These are phyloP conservation scores for Lutraria lutraria DNA, from an alignment of 2,888 invertebrate genomes.

Conservation along the genomic window DNA sequence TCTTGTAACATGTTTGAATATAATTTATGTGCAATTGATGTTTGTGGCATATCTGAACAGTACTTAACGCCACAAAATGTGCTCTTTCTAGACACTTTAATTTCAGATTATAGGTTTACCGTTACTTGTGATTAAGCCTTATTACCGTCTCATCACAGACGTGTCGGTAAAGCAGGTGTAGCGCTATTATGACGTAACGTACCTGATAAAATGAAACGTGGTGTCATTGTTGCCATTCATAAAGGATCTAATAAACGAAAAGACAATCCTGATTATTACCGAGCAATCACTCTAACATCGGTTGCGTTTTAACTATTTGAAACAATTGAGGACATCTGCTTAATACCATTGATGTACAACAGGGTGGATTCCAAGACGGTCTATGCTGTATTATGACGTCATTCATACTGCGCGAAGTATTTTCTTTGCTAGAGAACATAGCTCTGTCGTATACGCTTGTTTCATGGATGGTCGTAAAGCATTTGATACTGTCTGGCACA, in stretches of 20 bases:
- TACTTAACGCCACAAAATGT: neutral
- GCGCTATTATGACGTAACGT: neutral
- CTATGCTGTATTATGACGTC: slow-evolving; percentile 49
- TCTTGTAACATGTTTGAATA: too few relatives aligned
- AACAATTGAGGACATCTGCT: slow-evolving; percentile 3
- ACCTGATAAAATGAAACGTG: too few relatives aligned
- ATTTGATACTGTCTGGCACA: too few relatives aligned
- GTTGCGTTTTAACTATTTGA: slow-evolving; percentile 48
- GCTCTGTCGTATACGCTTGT: slow-evolving; percentile 18
- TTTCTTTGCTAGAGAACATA: slow-evolving; percentile 26
- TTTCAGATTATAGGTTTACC: neutral
- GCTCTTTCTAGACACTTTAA: neutral
- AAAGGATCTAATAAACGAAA: neutral
- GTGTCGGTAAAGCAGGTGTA: slow-evolving; percentile 23
- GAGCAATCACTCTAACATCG: slow-evolving; percentile 42
- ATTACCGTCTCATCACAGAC: neutral
- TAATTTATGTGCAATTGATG: too few relatives aligned
- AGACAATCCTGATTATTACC: slow-evolving; percentile 27
- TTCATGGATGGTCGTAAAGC: slow-evolving; percentile 43
- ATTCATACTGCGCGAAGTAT: slow-evolving; percentile 46
- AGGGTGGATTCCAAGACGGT: too few relatives aligned
- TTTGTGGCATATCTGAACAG: slow-evolving; percentile 26
- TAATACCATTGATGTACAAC: slow-evolving; percentile 22
- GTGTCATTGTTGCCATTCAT: too few relatives aligned
- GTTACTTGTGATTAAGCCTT: slow-evolving; percentile 4